Conservation (phyloP, 2,888 invertebrate species). For the Nemotelus pantherinus region DNA sequence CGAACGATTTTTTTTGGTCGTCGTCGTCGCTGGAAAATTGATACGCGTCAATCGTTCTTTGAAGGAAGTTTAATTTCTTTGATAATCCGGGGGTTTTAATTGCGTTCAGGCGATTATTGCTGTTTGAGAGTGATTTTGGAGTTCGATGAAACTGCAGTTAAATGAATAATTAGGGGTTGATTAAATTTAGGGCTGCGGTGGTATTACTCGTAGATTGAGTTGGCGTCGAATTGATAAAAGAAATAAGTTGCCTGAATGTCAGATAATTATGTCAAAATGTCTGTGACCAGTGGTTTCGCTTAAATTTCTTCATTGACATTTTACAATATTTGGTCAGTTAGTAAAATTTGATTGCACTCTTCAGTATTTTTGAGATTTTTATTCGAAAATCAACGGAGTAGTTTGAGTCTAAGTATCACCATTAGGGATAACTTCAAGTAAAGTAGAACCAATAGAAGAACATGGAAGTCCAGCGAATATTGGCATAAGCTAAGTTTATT, state of each 20-base stretch:
- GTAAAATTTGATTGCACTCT: no score
- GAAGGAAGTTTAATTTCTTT: neutral
- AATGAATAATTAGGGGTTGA: neutral
- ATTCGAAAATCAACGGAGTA: no score
- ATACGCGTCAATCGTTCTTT: conserved; percentile 2
- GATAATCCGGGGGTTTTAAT: conserved; percentile 27
- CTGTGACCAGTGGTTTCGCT: no score
- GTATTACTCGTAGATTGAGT: neutral
- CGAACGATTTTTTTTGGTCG: conserved; percentile 7
- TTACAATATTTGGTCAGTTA: no score
- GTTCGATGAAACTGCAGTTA: neutral
- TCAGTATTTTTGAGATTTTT: no score
- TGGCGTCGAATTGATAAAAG: neutral
- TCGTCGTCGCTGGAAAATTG: conserved; percentile 21
- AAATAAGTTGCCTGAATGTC: neutral
- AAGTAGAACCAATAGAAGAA: no score
- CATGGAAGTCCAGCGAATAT: no score
- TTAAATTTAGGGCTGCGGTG: neutral
- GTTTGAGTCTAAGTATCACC: no score
- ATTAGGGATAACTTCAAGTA: no score
- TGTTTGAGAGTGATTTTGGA: neutral
- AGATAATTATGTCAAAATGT: no score
- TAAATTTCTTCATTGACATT: no score
- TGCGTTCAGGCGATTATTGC: neutral
- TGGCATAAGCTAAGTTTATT: no score